Base-by-base conservation (phyloP, 2,797 vertebrate genomes). In the Gadopsis marmoratus region DNA sequence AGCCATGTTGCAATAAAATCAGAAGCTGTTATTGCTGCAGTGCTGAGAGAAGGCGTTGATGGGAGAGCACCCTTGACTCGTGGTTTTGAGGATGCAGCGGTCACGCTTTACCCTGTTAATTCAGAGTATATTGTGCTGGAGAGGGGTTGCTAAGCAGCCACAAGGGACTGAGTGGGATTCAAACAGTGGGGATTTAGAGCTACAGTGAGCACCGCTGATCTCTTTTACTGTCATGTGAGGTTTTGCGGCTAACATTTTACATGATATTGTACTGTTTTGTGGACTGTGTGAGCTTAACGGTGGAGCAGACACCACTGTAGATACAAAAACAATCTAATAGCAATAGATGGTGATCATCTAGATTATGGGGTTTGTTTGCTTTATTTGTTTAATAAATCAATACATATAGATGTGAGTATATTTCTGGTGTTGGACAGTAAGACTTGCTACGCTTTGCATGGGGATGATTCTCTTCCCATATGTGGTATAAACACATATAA, bases 61-160 rank as follows among this genome's bases (percentile, higher is more conserved):
- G 80, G 82, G 79, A 91, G 89, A 91, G 81, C 81, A 92, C 90
- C 89, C 92, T 93, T 93, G 87, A 92, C 92, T 91, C 13, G 62
- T 89, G 88, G 87, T 91, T 94, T 91, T 90, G 90, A 92, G 85
- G 89, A 92, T 92, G 92, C 92, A 92, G 92, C 80, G 92, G 93
- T 93, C 93, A 93, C 72, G 89, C 93, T 94, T 91, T 89, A 78
- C 88, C 90, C 93, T 89, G 91, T 90, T 94, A 94, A 95, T 95
- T 94, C 93, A 76, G 88, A 93, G 83, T 89, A 92, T 91, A 93
- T 93, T 94, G 94, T 94, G 90, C 88, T 91, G 89, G 71, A 90
- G 91, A 93, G 92, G 91, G 92, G 95, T 96, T 96, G 95, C 95
- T 95, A 95, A 95, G 95, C 95, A 95, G 94, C 95, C 84, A 86